Conservation (phyloP, 92 coral and sea anemone genomes). For the Phenganax subtilis region DNA sequence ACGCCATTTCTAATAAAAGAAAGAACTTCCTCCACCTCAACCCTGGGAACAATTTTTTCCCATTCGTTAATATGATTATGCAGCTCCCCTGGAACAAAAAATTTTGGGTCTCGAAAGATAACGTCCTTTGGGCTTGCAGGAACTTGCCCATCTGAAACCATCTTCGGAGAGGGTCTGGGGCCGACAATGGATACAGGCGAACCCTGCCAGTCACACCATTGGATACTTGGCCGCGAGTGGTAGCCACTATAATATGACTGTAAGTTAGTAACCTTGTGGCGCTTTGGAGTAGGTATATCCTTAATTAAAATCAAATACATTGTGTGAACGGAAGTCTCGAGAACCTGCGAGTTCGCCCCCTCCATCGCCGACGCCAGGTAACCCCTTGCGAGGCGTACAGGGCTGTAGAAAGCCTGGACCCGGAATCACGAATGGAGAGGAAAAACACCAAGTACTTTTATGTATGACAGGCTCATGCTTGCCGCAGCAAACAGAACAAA, state of each 20-base stretch:
- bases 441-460: too few species aligned
- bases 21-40: slow-evolving; percentile 35
- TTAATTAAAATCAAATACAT: background rate
- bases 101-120: slow-evolving; percentile 46
- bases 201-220: slow-evolving; percentile 60
- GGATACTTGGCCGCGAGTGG: slow-evolving; percentile 20
- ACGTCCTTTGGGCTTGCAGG: slow-evolving; percentile 42
- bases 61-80: slow-evolving; percentile 45
- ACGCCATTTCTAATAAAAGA: slow-evolving; percentile 40
- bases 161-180: slow-evolving; percentile 47
- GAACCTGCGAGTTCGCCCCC: slow-evolving; percentile 41
- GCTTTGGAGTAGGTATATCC: slow-evolving; percentile 41
- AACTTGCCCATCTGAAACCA: slow-evolving; percentile 37
- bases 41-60: slow-evolving; percentile 34
- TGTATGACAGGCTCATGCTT: too few species aligned
- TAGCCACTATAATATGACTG: background rate
- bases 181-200: slow-evolving; percentile 52
- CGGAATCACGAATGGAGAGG: background rate
- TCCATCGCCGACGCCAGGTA: slow-evolving; percentile 49
- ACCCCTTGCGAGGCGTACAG: slow-evolving; percentile 42
- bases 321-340: background rate
- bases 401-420: slow-evolving; percentile 48
- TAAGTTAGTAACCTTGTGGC: slow-evolving; percentile 15
- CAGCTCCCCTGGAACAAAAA: slow-evolving; percentile 47
- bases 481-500: too few species aligned